Evolutionary conservation across 2,797 vertebrate species (phyloP).

Genomic region (Clarias pachynema): DNA sequence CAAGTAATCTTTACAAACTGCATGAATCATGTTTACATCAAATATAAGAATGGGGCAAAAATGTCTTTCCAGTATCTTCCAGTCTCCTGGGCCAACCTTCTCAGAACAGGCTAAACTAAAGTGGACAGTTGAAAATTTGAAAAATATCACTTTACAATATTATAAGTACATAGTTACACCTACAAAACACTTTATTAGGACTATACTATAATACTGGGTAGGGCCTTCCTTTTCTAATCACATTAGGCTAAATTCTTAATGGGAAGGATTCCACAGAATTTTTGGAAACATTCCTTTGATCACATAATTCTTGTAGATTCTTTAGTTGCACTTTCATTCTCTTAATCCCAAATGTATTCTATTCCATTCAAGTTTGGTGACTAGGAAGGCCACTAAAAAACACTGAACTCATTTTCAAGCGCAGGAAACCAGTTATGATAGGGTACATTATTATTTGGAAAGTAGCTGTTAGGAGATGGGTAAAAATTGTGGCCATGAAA

Average conservation of each 20-base stretch:
- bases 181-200: neutral
- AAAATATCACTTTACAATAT: neutral
- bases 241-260: neutral
- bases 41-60: neutral
- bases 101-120: neutral
- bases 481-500: too few relatives aligned
- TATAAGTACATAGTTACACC: neutral
- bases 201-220: neutral
- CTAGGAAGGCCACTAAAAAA: too few relatives aligned
- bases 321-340: neutral
- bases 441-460: too few relatives aligned
- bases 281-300: neutral
- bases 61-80: neutral
- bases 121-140: neutral
- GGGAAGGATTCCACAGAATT: neutral
- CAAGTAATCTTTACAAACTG: neutral
- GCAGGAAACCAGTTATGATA: too few relatives aligned
- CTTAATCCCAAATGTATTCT: too few relatives aligned
- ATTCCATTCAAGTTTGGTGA: too few relatives aligned
- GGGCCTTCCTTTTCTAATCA: neutral
- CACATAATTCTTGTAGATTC: neutral
- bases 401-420: too few relatives aligned
- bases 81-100: neutral
- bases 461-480: too few relatives aligned
- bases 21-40: neutral